These are phyloP conservation scores for Ellobius talpinus DNA, from an alignment of 2,113 vertebrate genomes.

Conservation along the genomic window DNA sequence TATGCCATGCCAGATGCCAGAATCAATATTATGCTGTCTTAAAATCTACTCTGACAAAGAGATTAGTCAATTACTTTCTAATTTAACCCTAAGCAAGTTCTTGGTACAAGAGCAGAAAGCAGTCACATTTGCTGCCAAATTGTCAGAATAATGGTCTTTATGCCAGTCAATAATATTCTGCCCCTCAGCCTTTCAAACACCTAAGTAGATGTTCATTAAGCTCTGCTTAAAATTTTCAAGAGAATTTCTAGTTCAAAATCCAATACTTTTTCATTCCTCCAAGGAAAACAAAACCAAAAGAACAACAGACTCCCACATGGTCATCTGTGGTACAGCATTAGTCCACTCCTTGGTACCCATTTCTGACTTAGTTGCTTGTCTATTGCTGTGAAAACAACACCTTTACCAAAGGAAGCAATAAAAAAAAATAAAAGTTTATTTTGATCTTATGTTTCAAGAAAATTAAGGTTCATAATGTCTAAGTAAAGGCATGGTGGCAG, in stretches of 20 bases:
- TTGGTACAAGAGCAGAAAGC: neutral
- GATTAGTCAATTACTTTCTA: neutral
- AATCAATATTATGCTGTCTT: neutral
- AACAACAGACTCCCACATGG: neutral
- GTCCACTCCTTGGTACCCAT: neutral
- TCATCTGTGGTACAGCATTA: neutral
- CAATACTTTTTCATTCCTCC: neutral
- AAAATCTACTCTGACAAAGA: neutral
- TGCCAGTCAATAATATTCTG: neutral
- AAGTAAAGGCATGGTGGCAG: neutral
- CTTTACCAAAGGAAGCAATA: neutral
- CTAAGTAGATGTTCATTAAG: neutral
- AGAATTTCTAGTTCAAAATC: neutral
- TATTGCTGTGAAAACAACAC: neutral
- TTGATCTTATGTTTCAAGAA: neutral
- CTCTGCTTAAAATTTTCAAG: neutral
- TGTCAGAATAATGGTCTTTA: neutral
- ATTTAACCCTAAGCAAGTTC: neutral
- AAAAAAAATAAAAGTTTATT: neutral
- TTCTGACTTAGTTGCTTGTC: neutral
- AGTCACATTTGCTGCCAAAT: neutral
- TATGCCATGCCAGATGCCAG: neutral
- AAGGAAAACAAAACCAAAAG: neutral
- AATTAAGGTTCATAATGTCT: neutral
- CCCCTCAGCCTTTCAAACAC: neutral